These are phyloP conservation scores for Brienomyrus longianalis DNA, from an alignment of 2,113 vertebrate species.

Conservation along the genomic window DNA sequence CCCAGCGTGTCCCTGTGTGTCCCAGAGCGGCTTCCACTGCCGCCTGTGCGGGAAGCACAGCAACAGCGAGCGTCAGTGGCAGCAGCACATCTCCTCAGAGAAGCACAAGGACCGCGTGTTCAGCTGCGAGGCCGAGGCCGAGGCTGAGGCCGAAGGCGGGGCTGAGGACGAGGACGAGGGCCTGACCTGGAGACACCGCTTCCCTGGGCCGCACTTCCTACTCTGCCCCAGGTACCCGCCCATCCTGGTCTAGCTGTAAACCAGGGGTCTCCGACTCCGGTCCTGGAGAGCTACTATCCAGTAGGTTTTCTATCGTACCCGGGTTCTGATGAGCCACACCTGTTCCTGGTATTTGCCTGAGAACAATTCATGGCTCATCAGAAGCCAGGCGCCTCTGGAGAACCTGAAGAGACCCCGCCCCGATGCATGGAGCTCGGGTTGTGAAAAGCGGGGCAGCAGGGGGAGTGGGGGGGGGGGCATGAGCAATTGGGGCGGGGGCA, in stretches of 20 bases:
- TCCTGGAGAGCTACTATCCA: no score
- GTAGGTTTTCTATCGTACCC: no score
- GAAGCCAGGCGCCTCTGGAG: not conserved
- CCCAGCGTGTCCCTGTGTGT: slow-evolving; percentile 45
- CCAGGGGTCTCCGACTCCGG: no score
- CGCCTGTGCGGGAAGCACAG: slow-evolving; percentile 68
- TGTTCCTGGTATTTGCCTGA: no score
- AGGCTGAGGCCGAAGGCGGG: no score
- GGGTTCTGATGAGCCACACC: no score
- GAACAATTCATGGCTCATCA: no score
- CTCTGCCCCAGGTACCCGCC: slow-evolving; percentile 68
- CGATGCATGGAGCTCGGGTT: not conserved
- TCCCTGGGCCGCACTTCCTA: slow-evolving; percentile 76
- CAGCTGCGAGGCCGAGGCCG: slow-evolving; percentile 59
- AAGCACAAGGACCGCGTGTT: slow-evolving; percentile 93
- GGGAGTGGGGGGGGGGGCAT: no score
- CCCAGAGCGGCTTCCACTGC: slow-evolving; percentile 81
- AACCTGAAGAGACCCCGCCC: not conserved
- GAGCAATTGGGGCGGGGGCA: no score
- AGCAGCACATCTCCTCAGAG: slow-evolving; percentile 85
- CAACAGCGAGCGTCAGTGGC: slow-evolving; percentile 94
- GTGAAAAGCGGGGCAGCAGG: not conserved
- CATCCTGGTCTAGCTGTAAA: not conserved
- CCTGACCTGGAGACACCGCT: slow-evolving; percentile 79
- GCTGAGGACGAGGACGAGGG: slow-evolving; percentile 63